Evolutionary conservation across 2,113 vertebrate species (phyloP).

Genomic region (Barnardius zonarius): DNA sequence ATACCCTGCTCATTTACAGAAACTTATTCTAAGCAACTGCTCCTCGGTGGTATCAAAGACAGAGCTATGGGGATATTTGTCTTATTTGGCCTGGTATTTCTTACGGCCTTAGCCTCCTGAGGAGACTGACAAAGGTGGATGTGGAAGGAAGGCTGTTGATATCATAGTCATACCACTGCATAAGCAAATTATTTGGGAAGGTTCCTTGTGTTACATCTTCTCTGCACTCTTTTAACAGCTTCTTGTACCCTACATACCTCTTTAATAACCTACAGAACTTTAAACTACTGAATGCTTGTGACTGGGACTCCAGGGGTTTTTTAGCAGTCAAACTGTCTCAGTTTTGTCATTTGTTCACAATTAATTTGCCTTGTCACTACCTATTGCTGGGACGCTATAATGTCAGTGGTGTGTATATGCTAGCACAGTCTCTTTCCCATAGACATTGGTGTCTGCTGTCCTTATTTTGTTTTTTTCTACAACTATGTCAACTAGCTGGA

Average conservation of each 20-base stretch:
- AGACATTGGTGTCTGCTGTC: not conserved
- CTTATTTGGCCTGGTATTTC: not conserved
- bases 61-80: not conserved
- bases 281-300: not conserved
- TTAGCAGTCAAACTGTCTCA: not conserved
- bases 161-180: not conserved
- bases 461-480: not conserved
- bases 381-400: not conserved
- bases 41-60: not conserved
- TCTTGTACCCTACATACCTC: not conserved
- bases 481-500: not conserved
- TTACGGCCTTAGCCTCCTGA: not conserved
- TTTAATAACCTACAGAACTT: not conserved
- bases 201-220: not conserved
- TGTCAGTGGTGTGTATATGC: not conserved
- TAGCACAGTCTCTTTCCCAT: not conserved
- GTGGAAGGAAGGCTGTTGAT: not conserved
- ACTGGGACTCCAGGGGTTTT: fast-evolving
- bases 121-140: not conserved
- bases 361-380: not conserved
- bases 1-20: not conserved
- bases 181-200: not conserved
- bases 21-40: not conserved
- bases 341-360: not conserved
- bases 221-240: not conserved